Evolutionary conservation across 2,113 vertebrate species (phyloP), one percentile per base, ranked within the genome.

Genomic region (Lota lota): DNA sequence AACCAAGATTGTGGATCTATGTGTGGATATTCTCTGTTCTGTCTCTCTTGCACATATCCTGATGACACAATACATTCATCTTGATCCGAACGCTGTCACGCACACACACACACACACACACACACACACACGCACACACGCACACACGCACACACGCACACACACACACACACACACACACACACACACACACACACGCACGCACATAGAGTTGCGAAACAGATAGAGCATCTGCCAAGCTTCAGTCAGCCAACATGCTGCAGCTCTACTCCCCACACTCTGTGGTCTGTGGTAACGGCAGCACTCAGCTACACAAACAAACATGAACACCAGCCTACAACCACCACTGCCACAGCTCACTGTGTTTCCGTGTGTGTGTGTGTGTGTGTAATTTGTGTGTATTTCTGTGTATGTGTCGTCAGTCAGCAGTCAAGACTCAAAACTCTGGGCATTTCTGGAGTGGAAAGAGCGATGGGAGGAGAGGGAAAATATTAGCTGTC

Each of bases 401-500:
- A 53, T 59, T 22, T 67, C 7, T 50, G 57, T 59, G 5, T 73
- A 57, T 73, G 57, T 74, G 64, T 61, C 66, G 5, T 47, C 40
- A 47, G 40, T 47, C 40, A 47, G 40, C 22, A 58, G 65, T 56
- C 33, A 17, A 70, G 54, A 61, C 21, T 60, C 58, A 24, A 33
- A 60, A 12, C 28, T 47, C 17, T 16, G 28, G 19, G 16, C 28
- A 11, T 16, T 24, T 58, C 36, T 59, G 51, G 67, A 14, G 47
- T 51, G 57, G 58, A 69, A 51, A 69, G 40, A 12, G 40, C 8
- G 40, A 47, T 14, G 40, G 40, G 40, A 47, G 40, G 40, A 79
- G 81, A 79, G 66, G 87, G 80, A 83, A 88, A 85, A 87, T 85
- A 85, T 87, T 80, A 75, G 81, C 85, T 83, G 75, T 86, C 83